phyloP scores from a whole-genome alignment of 2,113 vertebrate genomes.

The Cathartes aura region DNA sequence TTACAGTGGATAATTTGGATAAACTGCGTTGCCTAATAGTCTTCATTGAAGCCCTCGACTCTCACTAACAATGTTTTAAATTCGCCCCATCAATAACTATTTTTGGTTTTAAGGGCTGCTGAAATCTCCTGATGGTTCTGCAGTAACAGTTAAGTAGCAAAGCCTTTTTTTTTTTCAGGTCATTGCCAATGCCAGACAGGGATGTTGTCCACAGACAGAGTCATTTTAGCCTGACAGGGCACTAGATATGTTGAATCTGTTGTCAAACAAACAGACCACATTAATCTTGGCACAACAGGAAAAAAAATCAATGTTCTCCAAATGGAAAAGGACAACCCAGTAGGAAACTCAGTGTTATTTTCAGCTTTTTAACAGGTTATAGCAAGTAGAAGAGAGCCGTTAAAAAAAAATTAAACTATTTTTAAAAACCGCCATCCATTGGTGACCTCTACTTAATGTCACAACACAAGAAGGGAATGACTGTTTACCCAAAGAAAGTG shows the following conservation, averaged over 20 bases:
- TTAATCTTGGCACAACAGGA: constrained; percentile 44
- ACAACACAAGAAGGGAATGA: background rate
- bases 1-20: background rate
- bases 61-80: background rate
- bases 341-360: constrained; percentile 15
- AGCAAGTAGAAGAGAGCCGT: background rate
- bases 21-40: background rate
- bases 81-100: background rate
- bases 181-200: background rate
- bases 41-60: background rate
- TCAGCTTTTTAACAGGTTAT: constrained; percentile 27
- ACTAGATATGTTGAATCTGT: background rate
- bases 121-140: background rate
- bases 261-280: constrained; percentile 28
- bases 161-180: background rate
- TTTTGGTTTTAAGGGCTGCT: background rate
- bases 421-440: background rate
- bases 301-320: constrained; percentile 41
- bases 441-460: constrained; percentile 11
- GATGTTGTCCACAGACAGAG: background rate
- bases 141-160: background rate
- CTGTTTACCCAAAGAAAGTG: background rate
- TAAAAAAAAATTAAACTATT: background rate
- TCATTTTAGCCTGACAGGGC: background rate
- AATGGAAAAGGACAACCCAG: constrained; percentile 3